Base-by-base conservation (phyloP, 2,797 vertebrate species). In the Aldrovandia affinis region DNA sequence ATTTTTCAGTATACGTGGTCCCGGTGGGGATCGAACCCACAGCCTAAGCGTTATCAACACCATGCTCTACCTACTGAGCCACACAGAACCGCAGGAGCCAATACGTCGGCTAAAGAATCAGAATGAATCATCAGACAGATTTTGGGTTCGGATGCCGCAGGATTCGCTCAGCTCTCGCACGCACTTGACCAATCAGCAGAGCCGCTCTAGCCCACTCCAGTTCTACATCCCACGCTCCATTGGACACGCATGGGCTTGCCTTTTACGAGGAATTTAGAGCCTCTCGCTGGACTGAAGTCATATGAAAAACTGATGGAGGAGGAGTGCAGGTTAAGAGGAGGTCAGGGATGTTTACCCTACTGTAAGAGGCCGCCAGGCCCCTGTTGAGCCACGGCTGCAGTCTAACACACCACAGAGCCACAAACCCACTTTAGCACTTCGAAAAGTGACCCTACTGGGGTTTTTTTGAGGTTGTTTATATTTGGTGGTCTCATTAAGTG, bases 341-440 rank as follows among this genome's bases (percentile, higher is more conserved):
- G 83, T 65, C 75, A 44, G 57, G 22, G 61, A 25, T 80, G 79
- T 81, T 81, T 75, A 73, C 78, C 75, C 80, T 63, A 55, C 55
- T 39, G 10, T 25, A 33, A 81, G 83, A 52, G 25, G 36, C 7
- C n/a, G 14, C 84, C n/a, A 14, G 70, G 39, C 54, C 39, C 65
- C 52, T 1, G 2, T 18, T 44, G 52, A 75, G 79, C n/a, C 42
- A 33, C 10, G 6, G n/a, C 80, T 52, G 52, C 28, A 25, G 68
- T 36, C n/a, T 25, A 6, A 50, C 70, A 50, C 39, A 50, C 81
- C 70, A 77, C 84, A 85, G 55, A 73, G 44, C 68, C 55, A 63
- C 73, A 81, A 39, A 61, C 50, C 80, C 80, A 52, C 83, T 65
- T 79, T n/a, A 84, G 59, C 42, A 25, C 47, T 52, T 81, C 36